Base-by-base conservation (phyloP, 2,113 vertebrate genomes). In the Entelurus aequoreus region DNA sequence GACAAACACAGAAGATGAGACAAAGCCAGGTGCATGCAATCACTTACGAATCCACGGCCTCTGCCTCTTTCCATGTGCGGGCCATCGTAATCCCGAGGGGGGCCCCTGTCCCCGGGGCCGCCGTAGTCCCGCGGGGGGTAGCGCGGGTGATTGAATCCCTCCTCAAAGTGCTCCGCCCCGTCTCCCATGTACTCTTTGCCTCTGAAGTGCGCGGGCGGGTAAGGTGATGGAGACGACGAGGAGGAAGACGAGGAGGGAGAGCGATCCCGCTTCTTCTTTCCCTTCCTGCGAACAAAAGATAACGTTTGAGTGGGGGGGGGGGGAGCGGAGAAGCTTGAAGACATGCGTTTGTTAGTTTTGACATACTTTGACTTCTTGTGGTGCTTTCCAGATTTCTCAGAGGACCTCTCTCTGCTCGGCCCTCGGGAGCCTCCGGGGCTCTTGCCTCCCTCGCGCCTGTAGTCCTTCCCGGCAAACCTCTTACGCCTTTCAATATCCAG, bases 401-500 rank as follows among this genome's bases (percentile, higher is more conserved):
- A 55, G 83, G 96, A 97, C 79, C 91, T 89, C 84, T 98, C 96
- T 73, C 92, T 90, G 60, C 94, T 97, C n/a, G 94, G 95, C 60
- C 95, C 95, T 63, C 92, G 89, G 21, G 96, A 98, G 78, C 96
- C 95, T 78, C 90, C 94, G 0, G 95, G 95, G 77, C 95, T 94
- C 84, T 92, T 90, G 66, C 89, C 95, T 44, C 93, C 94, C 68
- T 94, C 94, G 1, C 92, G 92, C 84, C 94, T 97, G 88, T 89
- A 91, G 86, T 94, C 94, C 87, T 93, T 96, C 88, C 82, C 84
- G 9, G 86, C 79, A 59, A 95, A 94, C 91, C 93, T 95, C 93
- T 95, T 98, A 84, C 94, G 94, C 70, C 93, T 94, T 79, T 97
- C 94, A 88, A 96, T 97, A 90, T 97, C 97, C 92, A 95, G 92